Percentiles rank a stretch among this genome's conserved stretches.
Conservation (phyloP, 2,797 vertebrate species). For the Aulostomus chinensis region DNA sequence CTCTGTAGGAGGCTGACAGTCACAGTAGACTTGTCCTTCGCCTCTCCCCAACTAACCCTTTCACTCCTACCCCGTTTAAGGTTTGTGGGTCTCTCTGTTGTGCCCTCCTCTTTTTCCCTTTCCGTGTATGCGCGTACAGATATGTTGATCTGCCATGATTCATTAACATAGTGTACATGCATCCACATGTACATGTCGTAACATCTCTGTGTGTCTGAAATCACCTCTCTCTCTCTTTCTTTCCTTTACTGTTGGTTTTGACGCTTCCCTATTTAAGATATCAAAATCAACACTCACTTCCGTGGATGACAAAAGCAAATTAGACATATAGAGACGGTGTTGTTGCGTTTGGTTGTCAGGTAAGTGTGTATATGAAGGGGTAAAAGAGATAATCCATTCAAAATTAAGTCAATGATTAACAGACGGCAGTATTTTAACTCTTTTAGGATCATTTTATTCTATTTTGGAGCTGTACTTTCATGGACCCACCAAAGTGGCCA, state of each 20-base stretch:
- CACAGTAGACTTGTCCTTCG: conserved; percentile 90
- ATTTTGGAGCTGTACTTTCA: too few relatives aligned
- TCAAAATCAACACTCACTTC: conserved; percentile 13
- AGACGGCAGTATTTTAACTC: too few relatives aligned
- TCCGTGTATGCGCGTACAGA: conserved; percentile 33
- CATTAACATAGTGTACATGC: conserved; percentile 25
- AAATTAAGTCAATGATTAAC: background rate
- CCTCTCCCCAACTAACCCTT: conserved; percentile 97
- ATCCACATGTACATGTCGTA: conserved; percentile 45
- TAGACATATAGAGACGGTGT: conserved; percentile 6
- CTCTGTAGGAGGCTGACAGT: conserved; percentile 90
- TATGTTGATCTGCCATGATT: background rate
- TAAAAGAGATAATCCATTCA: background rate
- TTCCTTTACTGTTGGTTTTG: conserved; percentile 5
- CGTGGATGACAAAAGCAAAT: background rate
- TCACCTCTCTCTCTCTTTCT: conserved; percentile 19
- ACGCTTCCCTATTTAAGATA: background rate
- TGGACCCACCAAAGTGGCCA: too few relatives aligned
- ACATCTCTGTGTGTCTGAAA: conserved; percentile 27
- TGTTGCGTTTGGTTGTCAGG: conserved; percentile 28
- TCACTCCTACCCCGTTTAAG: conserved; percentile 98
- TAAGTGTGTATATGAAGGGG: conserved; percentile 35
- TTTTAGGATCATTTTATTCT: too few relatives aligned
- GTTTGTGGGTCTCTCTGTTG: conserved; percentile 86
- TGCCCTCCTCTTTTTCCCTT: conserved; percentile 5